Evolutionary conservation across 2,888 invertebrate species (phyloP), one percentile per base, ranked within the genome.

Genomic region (Polylopha cassiicola): DNA sequence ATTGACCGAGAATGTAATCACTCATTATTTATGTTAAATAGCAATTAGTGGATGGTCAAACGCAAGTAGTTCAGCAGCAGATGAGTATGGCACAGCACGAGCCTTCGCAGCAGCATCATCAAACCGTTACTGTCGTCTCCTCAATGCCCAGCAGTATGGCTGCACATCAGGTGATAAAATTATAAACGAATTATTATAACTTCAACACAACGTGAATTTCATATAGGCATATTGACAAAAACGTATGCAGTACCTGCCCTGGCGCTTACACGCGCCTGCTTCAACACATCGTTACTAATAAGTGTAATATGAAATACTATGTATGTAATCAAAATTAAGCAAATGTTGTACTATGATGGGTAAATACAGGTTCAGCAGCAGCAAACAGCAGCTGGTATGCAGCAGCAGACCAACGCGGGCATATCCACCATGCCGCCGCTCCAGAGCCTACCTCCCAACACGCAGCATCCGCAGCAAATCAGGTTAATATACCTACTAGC

Each of bases 381-480:
- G 37, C 77, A 66, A 17, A 46, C 65, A 0, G 63, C 63, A 0
- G 65, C 59, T 0, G 65, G 70, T 0, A 67, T 77, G 5, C 82
- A 82, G 46, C 78, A 79, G 39, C 87, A 86, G 47, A 70, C 85
- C 1, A 73, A 75, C 31, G 89, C 89, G 0, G 50, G 89, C 86
- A 90, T 93, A 39, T 90, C 92, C 2, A 91, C 91, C 3, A 92
- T 93, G 92, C 91, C 93, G 3, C 91, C 93, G 0, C 78, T 93
- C 58, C 93, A 93, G 47, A 88, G 89, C 50, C 77, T 89, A 5
- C 88, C 89, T 4, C 85, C 87, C 0, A 87, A 86, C 48, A 50
- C 74, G 0, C 88, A 88, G 60, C 91, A 86, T 57, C 90, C 84
- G 30, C 91, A 86, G 48, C 88, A 89, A 55, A 77, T 89, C 34